Conservation (phyloP, 2,888 invertebrate genomes). For the Drosophila algonquin region DNA sequence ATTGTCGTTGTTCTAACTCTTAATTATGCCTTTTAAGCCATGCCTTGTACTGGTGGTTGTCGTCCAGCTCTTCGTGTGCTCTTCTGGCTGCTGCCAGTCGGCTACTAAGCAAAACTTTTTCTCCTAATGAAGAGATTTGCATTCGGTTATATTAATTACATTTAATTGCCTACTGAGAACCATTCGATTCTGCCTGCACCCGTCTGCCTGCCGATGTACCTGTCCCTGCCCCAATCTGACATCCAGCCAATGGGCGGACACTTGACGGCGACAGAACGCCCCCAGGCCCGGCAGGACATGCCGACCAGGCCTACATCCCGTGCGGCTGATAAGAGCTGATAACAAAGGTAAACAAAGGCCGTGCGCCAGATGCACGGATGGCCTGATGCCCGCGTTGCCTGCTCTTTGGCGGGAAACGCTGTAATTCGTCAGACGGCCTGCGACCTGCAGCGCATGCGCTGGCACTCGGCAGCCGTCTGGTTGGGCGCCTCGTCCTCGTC, state of each 20-base stretch:
- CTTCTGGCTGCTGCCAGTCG: neutral
- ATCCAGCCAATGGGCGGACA: conserved; percentile 71
- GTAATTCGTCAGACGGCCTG: conserved; percentile 64
- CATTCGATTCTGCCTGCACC: neutral
- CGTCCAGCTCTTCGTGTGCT: neutral
- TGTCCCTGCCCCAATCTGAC: conserved; percentile 21
- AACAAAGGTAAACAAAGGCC: conserved; percentile 75
- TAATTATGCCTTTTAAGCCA: conserved; percentile 1
- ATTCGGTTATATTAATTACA: conserved; percentile 19
- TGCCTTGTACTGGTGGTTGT: neutral
- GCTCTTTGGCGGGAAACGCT: conserved; percentile 74
- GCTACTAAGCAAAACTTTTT: neutral
- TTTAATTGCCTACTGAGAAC: conserved; percentile 1
- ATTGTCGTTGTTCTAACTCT: neutral
- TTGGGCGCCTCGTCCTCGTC: conserved; percentile 15
- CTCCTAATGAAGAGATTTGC: neutral
- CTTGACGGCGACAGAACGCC: conserved; percentile 46
- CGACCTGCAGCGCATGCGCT: conserved; percentile 55
- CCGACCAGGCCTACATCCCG: conserved; percentile 21
- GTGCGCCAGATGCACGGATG: conserved; percentile 27
- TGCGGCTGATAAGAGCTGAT: conserved; percentile 72
- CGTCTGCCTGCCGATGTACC: neutral
- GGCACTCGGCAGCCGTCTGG: conserved; percentile 27
- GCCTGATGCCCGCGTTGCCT: conserved; percentile 6
- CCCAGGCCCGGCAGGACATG: neutral